Evolutionary conservation across 1,140 invertebrate genomes (phyloP).

Genomic region (Magallana gigas): DNA sequence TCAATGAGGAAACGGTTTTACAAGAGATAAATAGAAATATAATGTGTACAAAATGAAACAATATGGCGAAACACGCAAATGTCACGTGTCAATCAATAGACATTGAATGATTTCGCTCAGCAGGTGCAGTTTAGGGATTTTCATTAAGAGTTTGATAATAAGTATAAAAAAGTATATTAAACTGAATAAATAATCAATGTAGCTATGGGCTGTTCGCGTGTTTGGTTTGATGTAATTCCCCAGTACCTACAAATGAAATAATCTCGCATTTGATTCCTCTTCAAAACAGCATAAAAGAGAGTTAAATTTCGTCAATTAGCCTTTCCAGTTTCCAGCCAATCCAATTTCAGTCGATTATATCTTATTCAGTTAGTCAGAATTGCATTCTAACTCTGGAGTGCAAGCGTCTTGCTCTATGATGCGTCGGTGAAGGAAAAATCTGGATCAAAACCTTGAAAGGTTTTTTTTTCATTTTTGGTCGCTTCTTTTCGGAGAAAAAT

Average conservation of each 20-base stretch:
- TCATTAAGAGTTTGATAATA: constrained; percentile 37
- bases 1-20: constrained; percentile 21
- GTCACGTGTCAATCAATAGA: constrained; percentile 33
- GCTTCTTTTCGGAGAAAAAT: constrained; percentile 3
- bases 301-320: constrained; percentile 28
- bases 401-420: background rate
- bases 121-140: constrained; percentile 17
- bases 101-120: constrained; percentile 27
- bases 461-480: background rate
- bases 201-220: background rate
- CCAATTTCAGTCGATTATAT: constrained; percentile 28
- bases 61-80: constrained; percentile 14
- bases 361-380: constrained; percentile 11
- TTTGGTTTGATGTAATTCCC: constrained; percentile 29
- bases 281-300: constrained; percentile 29
- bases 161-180: constrained; percentile 37
- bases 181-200: constrained; percentile 35
- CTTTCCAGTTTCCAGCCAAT: constrained; percentile 6
- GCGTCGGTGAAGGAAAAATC: background rate
- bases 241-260: constrained; percentile 22
- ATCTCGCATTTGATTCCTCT: constrained; percentile 21
- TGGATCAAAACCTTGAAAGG: background rate
- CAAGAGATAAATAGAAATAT: constrained; percentile 22
- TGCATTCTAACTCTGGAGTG: background rate
- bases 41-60: constrained; percentile 1